Evolutionary conservation across 2,888 invertebrate genomes (phyloP), one percentile per base, ranked within the genome.

Genomic region (Creontiades dilutus): DNA sequence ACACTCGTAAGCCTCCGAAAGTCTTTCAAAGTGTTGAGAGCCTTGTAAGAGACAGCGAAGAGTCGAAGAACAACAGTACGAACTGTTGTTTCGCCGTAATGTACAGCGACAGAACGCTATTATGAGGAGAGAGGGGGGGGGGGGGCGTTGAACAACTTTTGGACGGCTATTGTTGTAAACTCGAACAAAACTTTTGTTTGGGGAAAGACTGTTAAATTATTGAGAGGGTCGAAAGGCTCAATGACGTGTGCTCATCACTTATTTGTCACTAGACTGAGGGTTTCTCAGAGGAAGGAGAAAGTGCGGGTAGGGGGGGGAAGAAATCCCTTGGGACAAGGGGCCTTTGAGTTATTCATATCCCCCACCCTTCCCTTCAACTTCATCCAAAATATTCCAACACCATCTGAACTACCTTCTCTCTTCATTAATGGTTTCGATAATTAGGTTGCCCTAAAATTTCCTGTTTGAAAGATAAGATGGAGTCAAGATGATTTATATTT

Each of bases 241-340:
- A 78, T 78, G 78, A 78, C 78, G 78, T 47, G 78, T 37, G 37
- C 78, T 78, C 78, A 78, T 78, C 78, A 78, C 47, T 78, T 78
- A 78, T 78, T 78, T 78, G 78, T 37, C 16, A 46, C 16, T 0
- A 78, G 19, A 28, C 78, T 78, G 47, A 78, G 28, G 78, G 37
- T 78, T 78, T 46, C 37, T 37, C 37, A 37, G 37, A 37, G 37
- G 37, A 12, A 46, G n/a, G 37, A 16, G 46, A 28, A 19, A 4
- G 19, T 16, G 78, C 4, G 37, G 75, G 2, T 1, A 19, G 75
- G 37, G 37, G 37, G 37, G n/a, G n/a, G n/a, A 28, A 37, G 37
- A 12, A 37, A 16, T 47, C 78, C 11, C 78, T 78, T 78, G 78
- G 46, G 78, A 16, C 68, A 23, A 23, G 12, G 11, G 5, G 13